phyloP scores from a whole-genome alignment of 23 tunicate species.

The Styela plicata region DNA sequence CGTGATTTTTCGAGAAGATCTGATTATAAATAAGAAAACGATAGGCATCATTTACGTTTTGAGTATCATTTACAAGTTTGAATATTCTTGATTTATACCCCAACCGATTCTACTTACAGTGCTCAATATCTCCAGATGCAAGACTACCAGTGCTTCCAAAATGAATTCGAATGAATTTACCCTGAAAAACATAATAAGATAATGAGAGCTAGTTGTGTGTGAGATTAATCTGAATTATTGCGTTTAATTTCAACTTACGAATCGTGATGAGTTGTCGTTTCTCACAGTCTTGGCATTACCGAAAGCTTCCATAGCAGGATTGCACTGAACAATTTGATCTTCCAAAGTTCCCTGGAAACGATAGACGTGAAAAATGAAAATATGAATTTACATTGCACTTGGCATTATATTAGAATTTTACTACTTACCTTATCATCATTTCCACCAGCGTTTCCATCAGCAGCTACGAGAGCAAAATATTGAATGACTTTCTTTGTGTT shows the following conservation, averaged over 20 bases:
- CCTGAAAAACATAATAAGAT: constrained; percentile 51
- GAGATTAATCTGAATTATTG: not conserved
- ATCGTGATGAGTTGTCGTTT: constrained; percentile 93
- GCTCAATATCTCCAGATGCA: constrained; percentile 97
- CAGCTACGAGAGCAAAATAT: constrained; percentile 96
- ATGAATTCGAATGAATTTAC: constrained; percentile 97
- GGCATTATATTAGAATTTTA: not conserved
- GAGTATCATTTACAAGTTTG: no score
- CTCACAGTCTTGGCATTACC: constrained; percentile 94
- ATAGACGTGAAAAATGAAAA: no score
- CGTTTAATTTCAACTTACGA: constrained; percentile 45
- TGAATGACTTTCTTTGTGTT: constrained; percentile 98
- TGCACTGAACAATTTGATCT: constrained; percentile 93
- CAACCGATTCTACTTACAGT: constrained; percentile 67
- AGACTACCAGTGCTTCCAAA: constrained; percentile 86
- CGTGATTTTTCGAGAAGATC: constrained; percentile 95
- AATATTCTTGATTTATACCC: no score
- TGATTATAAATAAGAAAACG: not conserved
- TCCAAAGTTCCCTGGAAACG: constrained; percentile 64
- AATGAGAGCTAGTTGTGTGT: not conserved
- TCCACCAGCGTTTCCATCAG: constrained; percentile 56
- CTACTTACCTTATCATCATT: constrained; percentile 26
- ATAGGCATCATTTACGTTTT: no score
- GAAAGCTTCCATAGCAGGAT: constrained; percentile 98
- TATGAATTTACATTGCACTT: no score